Evolutionary conservation across 1,140 invertebrate species (phyloP).

Genomic region (Galendromus occidentalis): DNA sequence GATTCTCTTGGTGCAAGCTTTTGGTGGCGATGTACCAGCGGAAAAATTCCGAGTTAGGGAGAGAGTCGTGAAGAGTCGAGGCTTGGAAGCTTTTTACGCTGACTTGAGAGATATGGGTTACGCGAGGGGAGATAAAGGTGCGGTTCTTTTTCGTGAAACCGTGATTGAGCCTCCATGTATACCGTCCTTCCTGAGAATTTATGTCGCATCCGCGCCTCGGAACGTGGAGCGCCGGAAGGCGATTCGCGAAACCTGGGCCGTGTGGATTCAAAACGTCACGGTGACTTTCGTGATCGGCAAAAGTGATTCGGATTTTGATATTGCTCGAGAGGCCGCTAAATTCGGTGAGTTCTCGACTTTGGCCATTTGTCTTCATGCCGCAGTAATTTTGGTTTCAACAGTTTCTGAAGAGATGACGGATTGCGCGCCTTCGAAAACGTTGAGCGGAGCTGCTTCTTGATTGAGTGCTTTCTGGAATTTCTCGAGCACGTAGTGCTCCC

Average conservation of each 20-base stretch:
- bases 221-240: constrained; percentile 16
- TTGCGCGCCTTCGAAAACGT: no score
- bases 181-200: constrained; percentile 15
- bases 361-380: no score
- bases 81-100: neutral
- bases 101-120: neutral
- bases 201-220: constrained; percentile 17
- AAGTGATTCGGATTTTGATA: neutral
- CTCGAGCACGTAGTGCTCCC: no score
- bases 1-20: no score
- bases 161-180: neutral
- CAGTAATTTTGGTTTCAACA: no score
- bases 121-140: neutral
- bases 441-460: no score
- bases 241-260: constrained; percentile 22
- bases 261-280: constrained; percentile 19
- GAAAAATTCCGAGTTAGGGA: no score
- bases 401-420: no score
- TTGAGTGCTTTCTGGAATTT: no score
- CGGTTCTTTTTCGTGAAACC: neutral
- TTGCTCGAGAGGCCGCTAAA: neutral
- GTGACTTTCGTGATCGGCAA: constrained; percentile 20
- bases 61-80: neutral
- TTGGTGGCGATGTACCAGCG: no score
- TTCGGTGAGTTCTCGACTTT: neutral